Evolutionary conservation across 2,113 vertebrate genomes (phyloP).

Genomic region (Brienomyrus longianalis): DNA sequence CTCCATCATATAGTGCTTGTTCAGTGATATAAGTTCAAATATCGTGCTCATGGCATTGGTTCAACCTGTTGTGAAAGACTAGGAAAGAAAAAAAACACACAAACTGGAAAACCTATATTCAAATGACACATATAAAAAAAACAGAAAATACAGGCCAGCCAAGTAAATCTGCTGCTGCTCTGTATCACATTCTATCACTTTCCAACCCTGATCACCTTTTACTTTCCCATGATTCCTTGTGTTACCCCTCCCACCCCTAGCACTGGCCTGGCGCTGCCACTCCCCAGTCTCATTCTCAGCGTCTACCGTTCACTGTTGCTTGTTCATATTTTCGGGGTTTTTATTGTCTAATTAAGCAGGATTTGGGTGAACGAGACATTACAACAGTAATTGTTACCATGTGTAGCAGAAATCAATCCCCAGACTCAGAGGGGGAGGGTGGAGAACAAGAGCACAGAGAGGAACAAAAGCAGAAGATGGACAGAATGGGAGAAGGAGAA

Average conservation of each 20-base stretch:
- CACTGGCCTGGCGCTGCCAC: not conserved
- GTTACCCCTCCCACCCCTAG: not conserved
- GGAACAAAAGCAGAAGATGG: not conserved
- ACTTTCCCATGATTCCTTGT: not conserved
- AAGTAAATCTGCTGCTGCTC: not conserved
- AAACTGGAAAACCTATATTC: not conserved
- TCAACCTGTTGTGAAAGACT: not conserved
- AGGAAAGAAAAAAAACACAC: not conserved
- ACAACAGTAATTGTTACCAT: slow-evolving; percentile 61
- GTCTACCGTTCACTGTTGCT: slow-evolving; percentile 32
- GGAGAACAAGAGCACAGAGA: not conserved
- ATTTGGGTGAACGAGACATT: slow-evolving; percentile 49
- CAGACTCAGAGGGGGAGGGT: slow-evolving; percentile 3
- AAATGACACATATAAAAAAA: not conserved
- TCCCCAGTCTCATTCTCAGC: not conserved
- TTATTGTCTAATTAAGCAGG: slow-evolving; percentile 57
- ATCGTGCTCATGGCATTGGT: not conserved
- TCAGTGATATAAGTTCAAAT: not conserved
- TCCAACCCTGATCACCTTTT: not conserved
- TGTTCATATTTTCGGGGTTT: slow-evolving; percentile 32
- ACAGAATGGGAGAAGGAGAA: not conserved
- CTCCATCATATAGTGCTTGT: slow-evolving; percentile 28
- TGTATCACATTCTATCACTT: not conserved
- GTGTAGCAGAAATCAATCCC: slow-evolving; percentile 35
- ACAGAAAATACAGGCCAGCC: not conserved